phyloP scores from a whole-genome alignment of 2,797 vertebrate species.

The Acanthopagrus latus region DNA sequence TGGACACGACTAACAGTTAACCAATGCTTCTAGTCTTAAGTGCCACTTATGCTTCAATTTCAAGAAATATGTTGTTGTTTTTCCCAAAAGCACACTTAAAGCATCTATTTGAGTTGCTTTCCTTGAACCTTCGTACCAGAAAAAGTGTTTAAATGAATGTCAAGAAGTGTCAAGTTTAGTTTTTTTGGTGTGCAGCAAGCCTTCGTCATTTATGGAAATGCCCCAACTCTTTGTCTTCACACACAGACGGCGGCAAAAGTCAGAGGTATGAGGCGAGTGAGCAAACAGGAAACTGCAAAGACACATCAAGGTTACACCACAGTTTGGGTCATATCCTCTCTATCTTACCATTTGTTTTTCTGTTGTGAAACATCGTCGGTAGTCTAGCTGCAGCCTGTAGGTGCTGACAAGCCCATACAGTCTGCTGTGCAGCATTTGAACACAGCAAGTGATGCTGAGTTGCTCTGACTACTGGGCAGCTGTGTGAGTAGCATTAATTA shows the following conservation, averaged over 20 bases:
- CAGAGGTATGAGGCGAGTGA: slow-evolving; percentile 23
- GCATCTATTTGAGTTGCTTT: background rate
- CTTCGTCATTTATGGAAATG: background rate
- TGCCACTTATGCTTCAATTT: too few species aligned
- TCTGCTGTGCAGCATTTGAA: background rate
- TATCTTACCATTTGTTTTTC: slow-evolving; percentile 45
- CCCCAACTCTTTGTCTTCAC: too few species aligned
- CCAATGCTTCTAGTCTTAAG: too few species aligned
- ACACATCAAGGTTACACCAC: slow-evolving; percentile 58
- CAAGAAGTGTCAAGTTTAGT: background rate
- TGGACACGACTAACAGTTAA: too few species aligned
- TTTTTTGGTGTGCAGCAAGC: background rate
- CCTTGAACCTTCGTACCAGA: background rate
- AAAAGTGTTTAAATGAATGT: background rate
- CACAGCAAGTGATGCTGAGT: slow-evolving; percentile 1
- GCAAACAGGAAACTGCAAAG: slow-evolving; percentile 77
- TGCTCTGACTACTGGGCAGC: slow-evolving; percentile 4
- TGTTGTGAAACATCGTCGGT: background rate
- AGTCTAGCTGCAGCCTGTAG: slow-evolving; percentile 13
- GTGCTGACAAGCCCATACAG: background rate
- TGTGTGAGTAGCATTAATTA: slow-evolving; percentile 23
- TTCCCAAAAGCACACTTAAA: background rate
- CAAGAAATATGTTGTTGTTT: too few species aligned
- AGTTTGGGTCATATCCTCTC: slow-evolving; percentile 76
- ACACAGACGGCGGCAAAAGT: slow-evolving; percentile 25